Evolutionary conservation across 2,113 vertebrate species (phyloP).

Genomic region (Lipotes vexillifer): DNA sequence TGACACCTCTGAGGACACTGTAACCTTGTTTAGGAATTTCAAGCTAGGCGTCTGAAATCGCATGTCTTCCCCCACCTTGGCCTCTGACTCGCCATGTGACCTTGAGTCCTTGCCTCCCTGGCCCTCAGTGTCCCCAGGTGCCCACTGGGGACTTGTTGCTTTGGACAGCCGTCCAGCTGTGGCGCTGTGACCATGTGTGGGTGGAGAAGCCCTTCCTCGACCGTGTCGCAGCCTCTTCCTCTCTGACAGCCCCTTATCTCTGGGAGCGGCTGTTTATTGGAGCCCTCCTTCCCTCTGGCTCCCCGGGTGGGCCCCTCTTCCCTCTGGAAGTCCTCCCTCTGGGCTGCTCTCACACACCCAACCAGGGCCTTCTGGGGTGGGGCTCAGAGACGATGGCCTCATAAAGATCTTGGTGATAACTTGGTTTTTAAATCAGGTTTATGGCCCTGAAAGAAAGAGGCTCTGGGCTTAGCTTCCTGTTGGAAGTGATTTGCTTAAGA

Average conservation of each 20-base stretch:
- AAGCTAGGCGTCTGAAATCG: background rate
- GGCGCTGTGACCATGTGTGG: background rate
- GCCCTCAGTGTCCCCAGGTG: background rate
- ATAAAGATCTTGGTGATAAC: conserved; percentile 75
- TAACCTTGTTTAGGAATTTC: background rate
- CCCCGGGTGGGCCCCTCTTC: background rate
- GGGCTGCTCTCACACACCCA: background rate
- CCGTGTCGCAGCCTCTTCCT: background rate
- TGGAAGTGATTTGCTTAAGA: background rate
- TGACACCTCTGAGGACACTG: background rate
- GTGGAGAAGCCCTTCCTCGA: background rate
- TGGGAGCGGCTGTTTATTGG: conserved; percentile 45
- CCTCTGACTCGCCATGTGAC: background rate
- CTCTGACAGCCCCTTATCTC: conserved; percentile 34
- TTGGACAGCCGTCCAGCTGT: background rate
- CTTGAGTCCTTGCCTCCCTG: background rate
- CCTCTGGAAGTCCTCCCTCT: conserved; percentile 12
- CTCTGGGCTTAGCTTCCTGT: background rate
- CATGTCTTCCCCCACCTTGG: background rate
- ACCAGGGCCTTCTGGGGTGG: conserved; percentile 41
- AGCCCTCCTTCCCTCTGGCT: conserved; percentile 9
- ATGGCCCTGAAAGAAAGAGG: conserved; percentile 32
- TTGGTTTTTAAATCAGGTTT: conserved; percentile 51
- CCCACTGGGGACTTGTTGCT: background rate
- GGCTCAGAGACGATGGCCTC: conserved; percentile 39